phyloP scores from a whole-genome alignment of 2,113 vertebrate genomes.

The Cephalopholis sonnerati region DNA sequence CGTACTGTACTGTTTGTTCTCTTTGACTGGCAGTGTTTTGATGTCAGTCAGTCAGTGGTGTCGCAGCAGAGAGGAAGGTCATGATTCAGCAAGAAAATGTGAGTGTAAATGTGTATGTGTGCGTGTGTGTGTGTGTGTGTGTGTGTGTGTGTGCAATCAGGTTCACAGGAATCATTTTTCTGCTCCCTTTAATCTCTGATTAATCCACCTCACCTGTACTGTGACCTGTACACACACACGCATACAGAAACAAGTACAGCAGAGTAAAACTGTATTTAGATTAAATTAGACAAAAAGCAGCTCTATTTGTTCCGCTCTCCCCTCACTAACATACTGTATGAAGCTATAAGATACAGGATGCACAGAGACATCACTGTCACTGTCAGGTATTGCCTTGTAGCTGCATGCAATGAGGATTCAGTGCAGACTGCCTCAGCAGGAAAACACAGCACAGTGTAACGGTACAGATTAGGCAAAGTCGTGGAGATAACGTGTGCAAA shows the following conservation, averaged over 20 bases:
- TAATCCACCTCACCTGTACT: conserved; percentile 37
- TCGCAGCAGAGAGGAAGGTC: conserved; percentile 55
- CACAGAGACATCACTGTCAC: conserved; percentile 6
- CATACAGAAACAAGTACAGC: background rate
- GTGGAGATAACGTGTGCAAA: conserved; percentile 1
- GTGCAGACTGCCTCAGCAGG: conserved; percentile 1
- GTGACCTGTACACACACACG: conserved; percentile 5
- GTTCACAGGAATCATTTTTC: conserved; percentile 42
- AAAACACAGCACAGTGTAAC: background rate
- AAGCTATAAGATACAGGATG: background rate
- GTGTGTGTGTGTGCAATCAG: conserved; percentile 7
- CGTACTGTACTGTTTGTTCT: conserved; percentile 33
- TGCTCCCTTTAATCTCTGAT: conserved; percentile 52
- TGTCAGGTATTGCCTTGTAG: background rate
- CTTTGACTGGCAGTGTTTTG: conserved; percentile 43
- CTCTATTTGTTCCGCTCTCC: background rate
- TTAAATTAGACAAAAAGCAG: background rate
- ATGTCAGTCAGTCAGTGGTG: conserved; percentile 39
- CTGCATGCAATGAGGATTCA: background rate
- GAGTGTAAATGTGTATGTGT: background rate
- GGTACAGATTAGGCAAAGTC: conserved; percentile 32
- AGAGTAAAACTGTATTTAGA: conserved; percentile 15
- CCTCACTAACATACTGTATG: background rate
- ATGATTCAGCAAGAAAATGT: conserved; percentile 68
- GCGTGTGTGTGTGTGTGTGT: background rate